Evolutionary conservation across 1,140 invertebrate genomes (phyloP), one percentile per base, ranked within the genome.

Genomic region (Metopolophium dirhodum): DNA sequence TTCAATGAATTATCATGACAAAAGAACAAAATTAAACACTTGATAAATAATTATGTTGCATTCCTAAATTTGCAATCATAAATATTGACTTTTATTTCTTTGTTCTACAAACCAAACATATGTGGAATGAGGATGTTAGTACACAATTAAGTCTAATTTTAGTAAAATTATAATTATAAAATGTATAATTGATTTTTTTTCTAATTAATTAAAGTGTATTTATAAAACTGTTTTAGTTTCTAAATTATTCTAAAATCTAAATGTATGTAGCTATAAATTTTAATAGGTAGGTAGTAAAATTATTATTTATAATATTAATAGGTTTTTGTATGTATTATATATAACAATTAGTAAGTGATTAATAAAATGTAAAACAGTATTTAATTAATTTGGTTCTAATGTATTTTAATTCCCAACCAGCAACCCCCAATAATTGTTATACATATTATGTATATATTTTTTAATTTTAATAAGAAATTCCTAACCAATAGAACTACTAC

Each of bases 21-120:
- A 45, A 68, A 61, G 54, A 90, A 90, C 89, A 90, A 90, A 90
- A 61, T 61, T 1, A 61, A 90, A 45, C 14, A 61, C 30, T 90
- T 90, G 18, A 30, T 57, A 41, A 18, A 90, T 45, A 61, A 68
- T 90, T 37, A 41, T 41, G 11, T 68, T 90, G 22, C 54, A 90
- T 90, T 90, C 57, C 54, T 90, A 45, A 51, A 51, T 88, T 51
- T 47, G 30, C 41, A 86, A 86, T n/a, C 30, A 89, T 57, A 41
- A 37, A 2, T 54, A 88, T 35, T 51, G 18, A 51, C 35, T 51
- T 88, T 47, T 45, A 87, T 11, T 87, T 49, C 18, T 47, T 86
- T 86, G 26, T 87, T n/a, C 8, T 49, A 49, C 6, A n/a, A 86
- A 47, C 1, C 26, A 86, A 47, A 77, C 6, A 35, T 68, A 30